Evolutionary conservation across 2,113 vertebrate species (phyloP).

Genomic region (Brachyhypopomus occidentalis): DNA sequence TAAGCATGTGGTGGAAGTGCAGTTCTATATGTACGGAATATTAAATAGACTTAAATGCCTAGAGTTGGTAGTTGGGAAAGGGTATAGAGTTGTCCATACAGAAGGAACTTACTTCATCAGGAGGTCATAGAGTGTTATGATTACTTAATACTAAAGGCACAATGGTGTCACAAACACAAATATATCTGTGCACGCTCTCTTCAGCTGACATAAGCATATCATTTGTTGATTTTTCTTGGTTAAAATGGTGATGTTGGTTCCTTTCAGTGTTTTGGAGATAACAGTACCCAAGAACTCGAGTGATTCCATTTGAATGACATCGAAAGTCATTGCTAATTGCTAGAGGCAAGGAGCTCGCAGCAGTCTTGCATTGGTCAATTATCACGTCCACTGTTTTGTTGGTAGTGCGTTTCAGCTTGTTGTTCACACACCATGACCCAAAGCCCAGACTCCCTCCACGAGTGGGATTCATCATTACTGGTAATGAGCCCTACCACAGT

Average conservation of each 20-base stretch:
- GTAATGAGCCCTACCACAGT: background rate
- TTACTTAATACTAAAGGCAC: no score
- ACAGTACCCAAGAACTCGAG: background rate
- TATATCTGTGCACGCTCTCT: no score
- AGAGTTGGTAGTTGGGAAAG: no score
- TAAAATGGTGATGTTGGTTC: background rate
- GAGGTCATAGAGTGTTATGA: no score
- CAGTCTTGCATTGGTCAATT: background rate
- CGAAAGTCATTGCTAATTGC: no score
- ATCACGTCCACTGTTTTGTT: background rate
- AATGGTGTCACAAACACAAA: no score
- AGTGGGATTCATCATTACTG: background rate
- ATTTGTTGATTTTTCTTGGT: background rate
- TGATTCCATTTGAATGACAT: background rate
- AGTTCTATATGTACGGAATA: no score
- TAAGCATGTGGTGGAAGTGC: no score
- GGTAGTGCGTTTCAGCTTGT: background rate
- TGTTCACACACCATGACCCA: background rate
- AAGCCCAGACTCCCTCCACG: background rate
- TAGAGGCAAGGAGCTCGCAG: background rate
- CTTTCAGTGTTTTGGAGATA: background rate
- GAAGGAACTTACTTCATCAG: no score
- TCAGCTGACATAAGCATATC: no score
- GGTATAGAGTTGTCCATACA: no score
- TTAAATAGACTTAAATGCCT: no score